A percentile compares a stretch with the other conserved stretches of the same genome.
Evolutionary conservation across 2,888 invertebrate genomes (phyloP).

Genomic region (Tethea ocularis): DNA sequence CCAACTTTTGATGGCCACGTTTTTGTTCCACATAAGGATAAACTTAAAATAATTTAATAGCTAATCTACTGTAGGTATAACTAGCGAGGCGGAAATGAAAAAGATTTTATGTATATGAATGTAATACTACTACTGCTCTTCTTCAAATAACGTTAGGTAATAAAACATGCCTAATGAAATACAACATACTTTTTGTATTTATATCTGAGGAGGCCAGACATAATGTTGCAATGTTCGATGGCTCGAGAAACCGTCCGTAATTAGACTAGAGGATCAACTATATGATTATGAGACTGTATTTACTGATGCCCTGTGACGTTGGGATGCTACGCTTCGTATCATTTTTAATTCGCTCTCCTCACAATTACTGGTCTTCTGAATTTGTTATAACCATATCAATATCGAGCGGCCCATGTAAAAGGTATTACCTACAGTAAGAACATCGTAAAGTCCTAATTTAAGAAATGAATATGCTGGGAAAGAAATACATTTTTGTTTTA

Average conservation of each 20-base stretch:
- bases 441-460: too few species aligned
- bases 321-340: neutral
- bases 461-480: too few species aligned
- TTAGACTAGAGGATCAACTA: slow-evolving; percentile 1
- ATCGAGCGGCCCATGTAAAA: neutral
- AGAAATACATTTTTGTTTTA: neutral
- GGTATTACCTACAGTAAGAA: too few species aligned
- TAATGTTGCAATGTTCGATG: neutral
- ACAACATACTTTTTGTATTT: neutral
- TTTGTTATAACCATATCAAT: neutral
- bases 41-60: slow-evolving; percentile 31
- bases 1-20: slow-evolving; percentile 88
- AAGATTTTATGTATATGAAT: slow-evolving; percentile 9
- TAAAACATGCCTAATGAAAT: neutral
- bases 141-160: neutral
- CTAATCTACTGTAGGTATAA: slow-evolving; percentile 25
- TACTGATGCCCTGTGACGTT: neutral
- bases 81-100: slow-evolving; percentile 10
- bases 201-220: neutral
- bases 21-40: slow-evolving; percentile 13
- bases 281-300: slow-evolving; percentile 7
- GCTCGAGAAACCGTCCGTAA: slow-evolving; percentile 12
- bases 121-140: slow-evolving; percentile 9
- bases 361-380: neutral
- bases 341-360: neutral